Base-by-base conservation (phyloP, 2,113 vertebrate genomes). In the Macquaria ambigua region DNA sequence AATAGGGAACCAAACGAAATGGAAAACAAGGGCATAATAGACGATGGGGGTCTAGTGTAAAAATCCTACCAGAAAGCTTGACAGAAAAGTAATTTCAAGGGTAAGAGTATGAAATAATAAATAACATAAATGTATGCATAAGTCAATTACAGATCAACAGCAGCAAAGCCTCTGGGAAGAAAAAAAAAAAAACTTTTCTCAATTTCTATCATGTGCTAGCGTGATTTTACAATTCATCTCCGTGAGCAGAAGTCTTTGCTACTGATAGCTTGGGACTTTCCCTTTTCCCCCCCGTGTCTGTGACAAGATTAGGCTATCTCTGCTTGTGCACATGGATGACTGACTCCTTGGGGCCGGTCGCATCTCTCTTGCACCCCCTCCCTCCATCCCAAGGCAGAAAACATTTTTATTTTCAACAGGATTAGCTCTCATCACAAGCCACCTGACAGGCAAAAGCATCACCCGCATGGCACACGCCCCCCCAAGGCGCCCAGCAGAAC, bases 261-360 rank as follows among this genome's bases (percentile, higher is more conserved):
- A 72, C 77, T 81, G 73, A 83, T 89, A 79, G 87, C 80, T 87
- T 28, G 37, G 58, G 63, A 90, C 83, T 75, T 79, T 76, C 62
- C 46, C 62, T 82, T 43, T 34, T 20, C 31, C 34, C 69, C 64
- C 63, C 68, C 16, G 82, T 77, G 88, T 91, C 90, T 87, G 85
- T 91, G 90, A 91, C 86, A 89, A 94, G 94, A 93, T 95, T 94
- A 94, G 88, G 84, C 89, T 94, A 94, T 94, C 95, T 94, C 93
- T 93, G 73, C 83, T 74, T 75, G 82, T 84, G 89, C 94, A 95
- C 92, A 94, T 90, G 94, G 92, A 90, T 92, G 93, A 89, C 86
- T 95, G 90, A 83, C 90, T 94, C 90, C 89, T 87, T 73, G 88
- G 91, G 89, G 86, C 77, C 52, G 67, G 74, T 81, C 67, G 8